Evolutionary conservation across 2,797 vertebrate species (phyloP).

Genomic region (Pseudochaenichthys georgianus): DNA sequence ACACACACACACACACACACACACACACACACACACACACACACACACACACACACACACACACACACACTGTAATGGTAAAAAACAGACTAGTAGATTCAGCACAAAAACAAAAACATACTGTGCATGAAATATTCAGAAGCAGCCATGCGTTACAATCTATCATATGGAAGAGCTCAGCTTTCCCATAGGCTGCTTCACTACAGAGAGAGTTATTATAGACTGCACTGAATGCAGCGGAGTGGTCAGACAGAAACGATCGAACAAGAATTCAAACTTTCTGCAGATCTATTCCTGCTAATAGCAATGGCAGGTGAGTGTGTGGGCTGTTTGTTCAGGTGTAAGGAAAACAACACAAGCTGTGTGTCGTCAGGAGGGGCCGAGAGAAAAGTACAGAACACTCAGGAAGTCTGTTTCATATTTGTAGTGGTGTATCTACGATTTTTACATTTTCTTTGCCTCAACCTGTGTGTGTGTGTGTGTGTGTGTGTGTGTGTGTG

Average conservation of each 20-base stretch:
- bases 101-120: slow-evolving; percentile 11
- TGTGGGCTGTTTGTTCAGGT: slow-evolving; percentile 11
- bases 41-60: not conserved
- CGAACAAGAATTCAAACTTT: slow-evolving; percentile 22
- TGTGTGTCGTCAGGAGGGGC: slow-evolving; percentile 15
- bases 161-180: slow-evolving; percentile 12
- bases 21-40: not conserved
- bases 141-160: slow-evolving; percentile 23
- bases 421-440: slow-evolving; percentile 17
- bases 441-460: slow-evolving; percentile 5
- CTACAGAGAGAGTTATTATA: slow-evolving; percentile 11
- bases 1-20: not conserved
- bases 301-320: slow-evolving; percentile 11
- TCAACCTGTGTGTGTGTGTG: slow-evolving; percentile 17
- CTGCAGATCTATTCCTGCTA: not conserved
- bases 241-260: slow-evolving; percentile 9
- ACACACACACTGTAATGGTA: slow-evolving; percentile 5
- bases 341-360: slow-evolving; percentile 23
- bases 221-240: not conserved
- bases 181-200: not conserved
- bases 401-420: slow-evolving; percentile 24
- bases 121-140: slow-evolving; percentile 49
- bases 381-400: slow-evolving; percentile 21
- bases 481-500: not conserved
- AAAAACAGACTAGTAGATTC: slow-evolving; percentile 12